These are phyloP conservation scores for Xerus rutilus DNA, from an alignment of 2,797 vertebrate species.

Conservation along the genomic window DNA sequence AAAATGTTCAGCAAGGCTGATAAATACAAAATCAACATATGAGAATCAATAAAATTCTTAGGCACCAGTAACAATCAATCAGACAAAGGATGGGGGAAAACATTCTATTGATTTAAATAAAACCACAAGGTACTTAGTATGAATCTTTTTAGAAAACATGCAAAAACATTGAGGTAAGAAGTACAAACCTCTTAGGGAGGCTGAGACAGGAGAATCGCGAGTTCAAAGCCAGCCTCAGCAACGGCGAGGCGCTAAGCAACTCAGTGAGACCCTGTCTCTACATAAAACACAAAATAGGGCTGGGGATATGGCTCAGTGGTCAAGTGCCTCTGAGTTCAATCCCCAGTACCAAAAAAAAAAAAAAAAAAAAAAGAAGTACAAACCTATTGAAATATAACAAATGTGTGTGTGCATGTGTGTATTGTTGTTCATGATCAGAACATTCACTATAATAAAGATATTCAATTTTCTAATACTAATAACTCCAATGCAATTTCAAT, in stretches of 20 bases:
- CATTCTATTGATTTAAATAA: neutral
- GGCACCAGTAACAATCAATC: neutral
- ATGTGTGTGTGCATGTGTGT: neutral
- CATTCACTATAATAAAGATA: neutral
- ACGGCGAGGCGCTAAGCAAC: no score
- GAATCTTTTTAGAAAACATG: neutral
- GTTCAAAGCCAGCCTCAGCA: no score
- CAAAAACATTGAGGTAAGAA: neutral
- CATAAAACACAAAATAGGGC: no score
- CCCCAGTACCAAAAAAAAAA: no score
- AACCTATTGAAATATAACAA: neutral
- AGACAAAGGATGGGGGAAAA: neutral
- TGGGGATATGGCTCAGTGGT: no score
- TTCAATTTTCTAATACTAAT: neutral
- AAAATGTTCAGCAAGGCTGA: neutral
- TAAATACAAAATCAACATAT: conserved; percentile 11
- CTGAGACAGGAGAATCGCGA: no score
- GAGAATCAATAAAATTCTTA: neutral
- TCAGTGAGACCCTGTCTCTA: no score
- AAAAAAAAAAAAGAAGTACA: neutral
- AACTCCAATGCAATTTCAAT: neutral
- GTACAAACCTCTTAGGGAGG: neutral
- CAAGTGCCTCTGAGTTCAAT: no score
- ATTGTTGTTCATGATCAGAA: neutral
- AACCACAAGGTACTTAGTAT: neutral